A percentile compares a stretch with the other conserved stretches of the same genome.
phyloP scores from a whole-genome alignment of 1,140 invertebrate genomes.

The Neomicropteryx cornuta region DNA sequence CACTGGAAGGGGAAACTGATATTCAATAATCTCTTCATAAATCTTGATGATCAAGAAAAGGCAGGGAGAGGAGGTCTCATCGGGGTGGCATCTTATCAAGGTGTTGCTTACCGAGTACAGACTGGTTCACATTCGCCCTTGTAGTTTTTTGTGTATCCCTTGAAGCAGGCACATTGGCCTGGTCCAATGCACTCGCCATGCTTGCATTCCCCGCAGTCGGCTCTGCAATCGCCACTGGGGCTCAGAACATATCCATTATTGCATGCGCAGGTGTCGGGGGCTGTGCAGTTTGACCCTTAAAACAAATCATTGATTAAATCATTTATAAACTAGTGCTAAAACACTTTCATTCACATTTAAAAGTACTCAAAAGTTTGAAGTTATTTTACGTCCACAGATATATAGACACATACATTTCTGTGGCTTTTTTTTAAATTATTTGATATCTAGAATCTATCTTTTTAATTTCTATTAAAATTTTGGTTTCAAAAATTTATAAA shows the following conservation, averaged over 20 bases:
- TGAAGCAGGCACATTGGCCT: slow-evolving; percentile 38
- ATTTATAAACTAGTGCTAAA: background rate
- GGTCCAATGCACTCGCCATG: slow-evolving; percentile 41
- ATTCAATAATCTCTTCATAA: too few species aligned
- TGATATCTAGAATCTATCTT: slow-evolving; percentile 3
- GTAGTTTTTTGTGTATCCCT: slow-evolving; percentile 31
- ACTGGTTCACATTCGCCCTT: slow-evolving; percentile 36
- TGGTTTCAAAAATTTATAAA: too few species aligned
- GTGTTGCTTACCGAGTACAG: slow-evolving; percentile 31
- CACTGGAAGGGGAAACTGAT: too few species aligned
- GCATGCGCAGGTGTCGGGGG: slow-evolving; percentile 42
- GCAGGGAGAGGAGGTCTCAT: too few species aligned
- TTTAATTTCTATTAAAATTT: too few species aligned
- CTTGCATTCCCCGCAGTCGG: slow-evolving; percentile 23
- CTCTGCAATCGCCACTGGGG: slow-evolving; percentile 19
- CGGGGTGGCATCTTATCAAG: too few species aligned
- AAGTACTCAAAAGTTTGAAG: background rate
- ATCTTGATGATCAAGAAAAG: too few species aligned
- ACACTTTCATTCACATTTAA: too few species aligned
- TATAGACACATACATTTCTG: too few species aligned
- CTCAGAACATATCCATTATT: slow-evolving; percentile 25
- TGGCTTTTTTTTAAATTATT: slow-evolving; percentile 1
- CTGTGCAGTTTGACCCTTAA: slow-evolving; percentile 41
- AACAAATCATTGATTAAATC: slow-evolving; percentile 13
- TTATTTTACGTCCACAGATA: too few species aligned